Evolutionary conservation across 2,797 vertebrate genomes (phyloP).

Genomic region (Betta splendens): DNA sequence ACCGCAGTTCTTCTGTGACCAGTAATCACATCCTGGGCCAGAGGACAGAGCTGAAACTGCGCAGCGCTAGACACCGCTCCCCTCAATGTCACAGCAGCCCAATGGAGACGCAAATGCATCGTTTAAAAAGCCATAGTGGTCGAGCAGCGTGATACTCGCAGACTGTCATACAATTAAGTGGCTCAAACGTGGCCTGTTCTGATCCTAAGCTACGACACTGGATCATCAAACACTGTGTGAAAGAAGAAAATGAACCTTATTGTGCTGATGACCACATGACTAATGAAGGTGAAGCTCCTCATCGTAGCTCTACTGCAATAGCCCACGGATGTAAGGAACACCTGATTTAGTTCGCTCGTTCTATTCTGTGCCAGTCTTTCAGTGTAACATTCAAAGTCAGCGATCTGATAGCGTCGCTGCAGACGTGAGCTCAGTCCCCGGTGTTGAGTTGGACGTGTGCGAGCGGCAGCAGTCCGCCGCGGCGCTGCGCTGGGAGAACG

Average conservation of each 20-base stretch:
- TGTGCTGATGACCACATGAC: neutral
- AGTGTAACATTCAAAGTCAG: slow-evolving; percentile 2
- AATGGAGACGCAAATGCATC: slow-evolving; percentile 12
- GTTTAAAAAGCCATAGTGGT: no score
- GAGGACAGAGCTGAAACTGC: slow-evolving; percentile 43
- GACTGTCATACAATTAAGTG: neutral
- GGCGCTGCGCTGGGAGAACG: slow-evolving; percentile 47
- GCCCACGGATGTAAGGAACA: no score
- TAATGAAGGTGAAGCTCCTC: neutral
- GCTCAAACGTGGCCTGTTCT: neutral
- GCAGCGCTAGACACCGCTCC: no score
- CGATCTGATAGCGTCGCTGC: slow-evolving; percentile 12
- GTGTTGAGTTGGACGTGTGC: slow-evolving; percentile 32
- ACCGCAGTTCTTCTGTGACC: slow-evolving; percentile 89
- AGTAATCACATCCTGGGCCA: slow-evolving; percentile 84
- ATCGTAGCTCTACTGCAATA: no score
- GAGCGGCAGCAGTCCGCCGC: slow-evolving; percentile 1
- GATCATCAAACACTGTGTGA: neutral
- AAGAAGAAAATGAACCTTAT: no score
- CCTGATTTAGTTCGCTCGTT: neutral
- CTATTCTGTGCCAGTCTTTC: neutral
- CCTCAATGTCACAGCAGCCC: no score
- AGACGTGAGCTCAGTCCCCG: slow-evolving; percentile 50
- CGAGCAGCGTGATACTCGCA: neutral
- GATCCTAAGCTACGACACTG: neutral